Conservation (phyloP, 2,888 invertebrate genomes). For the Gibbula magus region DNA sequence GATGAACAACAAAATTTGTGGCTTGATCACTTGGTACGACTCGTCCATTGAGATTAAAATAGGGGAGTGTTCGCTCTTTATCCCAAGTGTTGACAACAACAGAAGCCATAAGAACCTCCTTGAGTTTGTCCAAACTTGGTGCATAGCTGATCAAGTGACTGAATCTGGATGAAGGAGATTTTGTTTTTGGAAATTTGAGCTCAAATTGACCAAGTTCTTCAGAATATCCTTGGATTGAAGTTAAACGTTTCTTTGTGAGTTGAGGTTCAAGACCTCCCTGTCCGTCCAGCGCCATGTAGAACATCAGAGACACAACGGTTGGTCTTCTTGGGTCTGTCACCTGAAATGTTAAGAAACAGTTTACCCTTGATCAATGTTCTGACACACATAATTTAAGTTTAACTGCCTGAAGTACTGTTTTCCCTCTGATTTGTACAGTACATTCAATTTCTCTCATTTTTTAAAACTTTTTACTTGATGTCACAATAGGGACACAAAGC, state of each 20-base stretch:
- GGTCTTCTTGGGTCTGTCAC: constrained; percentile 36
- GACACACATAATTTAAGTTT: too few relatives aligned
- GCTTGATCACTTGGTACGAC: constrained; percentile 67
- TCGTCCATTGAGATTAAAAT: constrained; percentile 65
- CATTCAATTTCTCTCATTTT: too few relatives aligned
- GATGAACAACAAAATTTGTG: constrained; percentile 75
- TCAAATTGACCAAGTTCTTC: constrained; percentile 87
- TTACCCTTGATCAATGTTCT: too few relatives aligned
- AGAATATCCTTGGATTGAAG: constrained; percentile 85
- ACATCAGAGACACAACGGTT: constrained; percentile 70
- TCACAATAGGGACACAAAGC: too few relatives aligned
- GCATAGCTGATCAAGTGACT: constrained; percentile 68
- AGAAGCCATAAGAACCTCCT: constrained; percentile 62
- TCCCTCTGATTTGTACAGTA: too few relatives aligned
- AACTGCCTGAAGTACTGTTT: too few relatives aligned
- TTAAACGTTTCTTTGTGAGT: constrained; percentile 70
- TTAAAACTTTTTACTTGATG: too few relatives aligned
- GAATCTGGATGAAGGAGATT: constrained; percentile 46
- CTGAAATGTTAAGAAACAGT: too few relatives aligned
- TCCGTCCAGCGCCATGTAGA: constrained; percentile 79
- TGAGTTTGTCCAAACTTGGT: constrained; percentile 62
- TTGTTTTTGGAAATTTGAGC: constrained; percentile 77
- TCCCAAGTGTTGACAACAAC: constrained; percentile 68
- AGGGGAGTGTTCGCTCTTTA: constrained; percentile 60
- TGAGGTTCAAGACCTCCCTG: constrained; percentile 67